Conservation (phyloP, 2,797 vertebrate genomes). For the Anguilla obscura region DNA sequence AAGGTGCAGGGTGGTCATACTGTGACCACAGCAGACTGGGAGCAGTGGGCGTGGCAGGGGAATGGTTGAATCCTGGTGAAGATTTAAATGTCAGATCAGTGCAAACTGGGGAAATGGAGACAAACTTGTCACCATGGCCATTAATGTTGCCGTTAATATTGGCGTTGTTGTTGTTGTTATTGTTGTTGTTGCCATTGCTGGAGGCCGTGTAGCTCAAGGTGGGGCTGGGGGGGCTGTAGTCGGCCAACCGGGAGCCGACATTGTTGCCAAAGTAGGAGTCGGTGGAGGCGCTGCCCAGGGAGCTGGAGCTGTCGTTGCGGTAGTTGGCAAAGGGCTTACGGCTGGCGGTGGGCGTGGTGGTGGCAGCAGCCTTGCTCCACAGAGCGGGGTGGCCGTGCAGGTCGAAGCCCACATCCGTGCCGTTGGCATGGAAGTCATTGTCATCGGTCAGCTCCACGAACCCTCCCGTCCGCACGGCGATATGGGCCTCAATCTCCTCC, state of each 20-base stretch:
- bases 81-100: constrained; percentile 79
- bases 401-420: constrained; percentile 93
- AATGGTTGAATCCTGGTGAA: constrained; percentile 77
- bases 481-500: constrained; percentile 96
- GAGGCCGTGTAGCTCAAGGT: constrained; percentile 81
- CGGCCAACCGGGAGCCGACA: constrained; percentile 75
- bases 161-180: constrained; percentile 51
- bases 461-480: constrained; percentile 90
- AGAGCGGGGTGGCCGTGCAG: constrained; percentile 80
- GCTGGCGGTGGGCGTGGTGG: constrained; percentile 72
- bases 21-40: constrained; percentile 82
- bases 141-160: constrained; percentile 26
- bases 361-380: constrained; percentile 84
- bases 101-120: constrained; percentile 81
- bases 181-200: constrained; percentile 78
- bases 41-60: constrained; percentile 76
- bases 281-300: constrained; percentile 89
- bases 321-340: constrained; percentile 90
- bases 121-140: constrained; percentile 73
- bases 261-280: constrained; percentile 89
- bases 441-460: constrained; percentile 88
- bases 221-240: constrained; percentile 91
- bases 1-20: constrained; percentile 73
- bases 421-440: constrained; percentile 96
- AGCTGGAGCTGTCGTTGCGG: constrained; percentile 93